Evolutionary conservation across 1,140 invertebrate genomes (phyloP).

Genomic region (Proctacanthus coquilletti): DNA sequence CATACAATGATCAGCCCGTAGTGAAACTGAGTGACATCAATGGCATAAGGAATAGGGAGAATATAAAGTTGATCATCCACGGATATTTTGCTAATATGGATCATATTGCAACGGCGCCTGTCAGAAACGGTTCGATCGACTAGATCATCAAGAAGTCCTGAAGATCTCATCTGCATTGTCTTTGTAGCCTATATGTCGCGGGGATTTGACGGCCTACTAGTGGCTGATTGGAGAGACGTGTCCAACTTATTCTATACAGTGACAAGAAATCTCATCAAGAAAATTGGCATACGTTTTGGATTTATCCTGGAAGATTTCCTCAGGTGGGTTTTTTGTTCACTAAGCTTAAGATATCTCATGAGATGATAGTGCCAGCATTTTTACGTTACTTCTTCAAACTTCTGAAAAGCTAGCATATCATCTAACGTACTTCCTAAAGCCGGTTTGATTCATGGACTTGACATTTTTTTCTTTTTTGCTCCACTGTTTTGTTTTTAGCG

Average conservation of each 20-base stretch:
- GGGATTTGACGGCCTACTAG: conserved; percentile 14
- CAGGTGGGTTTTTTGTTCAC: conserved; percentile 7
- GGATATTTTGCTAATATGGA: conserved; percentile 17
- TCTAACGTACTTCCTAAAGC: too few species aligned
- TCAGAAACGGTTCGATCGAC: conserved; percentile 18
- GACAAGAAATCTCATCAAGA: conserved; percentile 12
- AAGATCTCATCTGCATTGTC: neutral
- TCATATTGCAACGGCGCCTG: conserved; percentile 19
- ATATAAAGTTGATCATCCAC: conserved; percentile 23
- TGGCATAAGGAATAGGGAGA: too few species aligned
- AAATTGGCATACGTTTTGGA: conserved; percentile 11
- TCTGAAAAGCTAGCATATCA: too few species aligned
- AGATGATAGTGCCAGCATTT: too few species aligned
- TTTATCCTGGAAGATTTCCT: conserved; percentile 15
- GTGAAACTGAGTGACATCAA: too few species aligned
- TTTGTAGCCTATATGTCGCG: conserved; percentile 17
- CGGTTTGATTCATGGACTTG: too few species aligned
- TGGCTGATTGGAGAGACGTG: conserved; percentile 22
- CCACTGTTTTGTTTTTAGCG: too few species aligned
- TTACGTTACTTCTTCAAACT: too few species aligned
- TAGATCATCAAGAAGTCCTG: neutral
- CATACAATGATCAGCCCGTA: too few species aligned
- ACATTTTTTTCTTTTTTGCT: too few species aligned
- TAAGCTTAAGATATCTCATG: too few species aligned
- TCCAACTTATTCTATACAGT: conserved; percentile 18